Evolutionary conservation across 2,797 vertebrate genomes (phyloP).

Genomic region (Leptodactylus fallax): DNA sequence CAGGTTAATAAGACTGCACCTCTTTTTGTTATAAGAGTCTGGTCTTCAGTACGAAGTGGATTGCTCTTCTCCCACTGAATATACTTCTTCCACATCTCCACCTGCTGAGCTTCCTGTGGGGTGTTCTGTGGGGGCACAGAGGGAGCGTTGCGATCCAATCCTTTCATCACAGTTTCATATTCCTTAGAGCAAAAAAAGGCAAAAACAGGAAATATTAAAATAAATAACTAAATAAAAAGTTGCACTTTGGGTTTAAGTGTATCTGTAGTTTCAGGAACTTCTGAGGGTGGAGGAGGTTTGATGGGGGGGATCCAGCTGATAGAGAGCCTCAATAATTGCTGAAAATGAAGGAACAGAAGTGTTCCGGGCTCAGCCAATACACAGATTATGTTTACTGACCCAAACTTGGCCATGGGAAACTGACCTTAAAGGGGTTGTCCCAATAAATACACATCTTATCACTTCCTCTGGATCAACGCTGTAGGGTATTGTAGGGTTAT

Average conservation of each 20-base stretch:
- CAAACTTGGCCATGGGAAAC: too few species aligned
- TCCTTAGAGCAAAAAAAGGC: slow-evolving; percentile 77
- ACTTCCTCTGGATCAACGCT: too few species aligned
- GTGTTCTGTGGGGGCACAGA: slow-evolving; percentile 98
- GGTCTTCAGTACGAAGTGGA: slow-evolving; percentile 95
- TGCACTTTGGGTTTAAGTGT: not conserved
- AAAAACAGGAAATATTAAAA: not conserved
- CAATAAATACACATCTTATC: too few species aligned
- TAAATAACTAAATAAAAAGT: too few species aligned
- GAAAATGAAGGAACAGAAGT: too few species aligned
- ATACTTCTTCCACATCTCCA: slow-evolving; percentile 99
- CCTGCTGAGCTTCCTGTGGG: slow-evolving; percentile 96
- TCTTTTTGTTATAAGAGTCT: slow-evolving; percentile 98
- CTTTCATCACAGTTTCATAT: slow-evolving; percentile 99
- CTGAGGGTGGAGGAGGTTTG: too few species aligned
- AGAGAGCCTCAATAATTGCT: too few species aligned
- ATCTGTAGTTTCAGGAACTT: not conserved
- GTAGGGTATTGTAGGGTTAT: too few species aligned
- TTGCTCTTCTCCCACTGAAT: slow-evolving; percentile 99
- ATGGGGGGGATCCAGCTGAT: too few species aligned
- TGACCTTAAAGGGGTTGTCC: too few species aligned
- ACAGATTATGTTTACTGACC: too few species aligned
- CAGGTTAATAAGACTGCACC: slow-evolving; percentile 79
- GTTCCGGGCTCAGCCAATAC: too few species aligned
- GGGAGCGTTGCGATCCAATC: slow-evolving; percentile 95